phyloP scores from a whole-genome alignment of 2,888 invertebrate species.

The Trissonchulus latispiculum region DNA sequence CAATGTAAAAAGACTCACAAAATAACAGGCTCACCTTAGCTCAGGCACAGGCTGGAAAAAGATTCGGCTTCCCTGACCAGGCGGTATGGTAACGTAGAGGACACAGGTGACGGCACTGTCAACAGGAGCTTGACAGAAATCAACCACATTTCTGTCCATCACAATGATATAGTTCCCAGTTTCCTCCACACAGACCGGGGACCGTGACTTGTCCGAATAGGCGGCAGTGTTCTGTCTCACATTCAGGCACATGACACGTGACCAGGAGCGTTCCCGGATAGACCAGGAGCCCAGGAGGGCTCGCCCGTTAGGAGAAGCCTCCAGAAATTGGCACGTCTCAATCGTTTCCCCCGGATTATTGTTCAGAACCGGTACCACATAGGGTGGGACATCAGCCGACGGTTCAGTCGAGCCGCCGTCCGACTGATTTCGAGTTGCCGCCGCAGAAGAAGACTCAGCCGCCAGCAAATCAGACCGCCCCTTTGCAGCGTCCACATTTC shows the following conservation, averaged over 20 bases:
- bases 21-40: constrained; percentile 26
- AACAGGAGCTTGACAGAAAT: constrained; percentile 26
- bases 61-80: constrained; percentile 16
- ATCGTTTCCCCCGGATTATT: constrained; percentile 15
- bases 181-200: constrained; percentile 4
- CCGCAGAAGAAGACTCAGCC: too few relatives aligned
- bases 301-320: constrained; percentile 30
- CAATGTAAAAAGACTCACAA: too few relatives aligned
- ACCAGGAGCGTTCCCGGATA: neutral
- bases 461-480: too few relatives aligned
- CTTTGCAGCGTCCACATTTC: too few relatives aligned
- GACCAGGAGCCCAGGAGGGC: constrained; percentile 30
- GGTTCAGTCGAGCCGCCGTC: too few relatives aligned
- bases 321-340: constrained; percentile 32
- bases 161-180: constrained; percentile 24
- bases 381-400: neutral
- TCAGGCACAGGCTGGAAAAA: constrained; percentile 25
- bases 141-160: constrained; percentile 22
- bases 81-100: constrained; percentile 30
- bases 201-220: neutral
- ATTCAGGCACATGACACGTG: constrained; percentile 17
- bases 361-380: constrained; percentile 4
- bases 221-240: neutral
- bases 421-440: too few relatives aligned
- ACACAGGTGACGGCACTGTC: constrained; percentile 36